These are phyloP conservation scores for Drosophila greeni DNA, from an alignment of 2,888 invertebrate species.

Conservation along the genomic window DNA sequence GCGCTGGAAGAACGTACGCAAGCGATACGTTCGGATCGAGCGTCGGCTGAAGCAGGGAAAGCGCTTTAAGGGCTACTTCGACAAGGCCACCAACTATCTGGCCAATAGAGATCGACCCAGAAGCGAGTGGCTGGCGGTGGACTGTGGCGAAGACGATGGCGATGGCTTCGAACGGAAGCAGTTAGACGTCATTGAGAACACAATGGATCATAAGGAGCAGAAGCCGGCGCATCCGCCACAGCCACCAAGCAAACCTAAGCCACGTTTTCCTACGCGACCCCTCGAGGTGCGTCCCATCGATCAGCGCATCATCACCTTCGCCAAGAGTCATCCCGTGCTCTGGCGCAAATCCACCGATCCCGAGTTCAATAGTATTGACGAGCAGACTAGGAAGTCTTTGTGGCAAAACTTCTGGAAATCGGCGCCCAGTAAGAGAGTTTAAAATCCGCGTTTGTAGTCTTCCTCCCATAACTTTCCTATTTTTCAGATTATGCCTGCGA, in stretches of 20 bases:
- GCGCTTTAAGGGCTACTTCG: slow-evolving; percentile 76
- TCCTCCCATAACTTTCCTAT: too few species aligned
- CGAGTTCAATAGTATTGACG: slow-evolving; percentile 70
- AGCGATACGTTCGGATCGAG: slow-evolving; percentile 71
- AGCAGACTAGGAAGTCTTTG: slow-evolving; percentile 69
- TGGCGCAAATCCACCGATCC: slow-evolving; percentile 74
- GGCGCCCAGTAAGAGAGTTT: slow-evolving; percentile 59
- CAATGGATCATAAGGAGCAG: slow-evolving; percentile 45
- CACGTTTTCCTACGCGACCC: slow-evolving; percentile 48
- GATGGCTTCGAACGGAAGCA: slow-evolving; percentile 68
- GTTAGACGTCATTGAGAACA: slow-evolving; percentile 71
- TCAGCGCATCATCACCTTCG: slow-evolving; percentile 73
- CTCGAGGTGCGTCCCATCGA: slow-evolving; percentile 70
- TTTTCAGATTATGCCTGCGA: slow-evolving; percentile 60
- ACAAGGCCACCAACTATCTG: slow-evolving; percentile 75
- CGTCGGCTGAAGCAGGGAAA: slow-evolving; percentile 68
- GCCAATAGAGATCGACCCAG: slow-evolving; percentile 68
- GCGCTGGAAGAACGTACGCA: slow-evolving; percentile 76
- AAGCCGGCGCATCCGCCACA: slow-evolving; percentile 3
- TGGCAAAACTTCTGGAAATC: slow-evolving; percentile 74
- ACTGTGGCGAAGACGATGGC: slow-evolving; percentile 73
- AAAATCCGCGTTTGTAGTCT: too few species aligned
- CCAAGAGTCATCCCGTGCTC: slow-evolving; percentile 75
- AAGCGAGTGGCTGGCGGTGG: slow-evolving; percentile 66
- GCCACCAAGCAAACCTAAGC: slow-evolving; percentile 5